Percentiles rank a stretch among this genome's conserved stretches.
These are phyloP conservation scores for Kryptolebias marmoratus DNA, from an alignment of 2,113 vertebrate genomes.

Conservation along the genomic window DNA sequence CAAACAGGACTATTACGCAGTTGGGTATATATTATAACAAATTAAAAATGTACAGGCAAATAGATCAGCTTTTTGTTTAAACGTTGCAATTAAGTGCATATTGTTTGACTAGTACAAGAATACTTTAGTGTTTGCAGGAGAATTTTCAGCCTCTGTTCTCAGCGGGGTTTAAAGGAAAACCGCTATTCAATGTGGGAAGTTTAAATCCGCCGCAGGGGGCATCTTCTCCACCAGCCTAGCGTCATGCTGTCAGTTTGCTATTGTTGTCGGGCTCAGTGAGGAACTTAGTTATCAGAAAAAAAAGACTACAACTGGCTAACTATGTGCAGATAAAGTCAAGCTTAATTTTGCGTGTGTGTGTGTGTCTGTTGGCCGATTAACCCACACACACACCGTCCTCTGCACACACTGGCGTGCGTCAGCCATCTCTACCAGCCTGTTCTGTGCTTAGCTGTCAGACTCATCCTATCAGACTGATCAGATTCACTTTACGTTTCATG, in stretches of 20 bases:
- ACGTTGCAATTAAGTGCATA: constrained; percentile 16
- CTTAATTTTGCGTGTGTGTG: constrained; percentile 61
- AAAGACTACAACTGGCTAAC: constrained; percentile 66
- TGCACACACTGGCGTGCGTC: constrained; percentile 1
- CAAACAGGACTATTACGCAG: constrained; percentile 28
- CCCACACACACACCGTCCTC: constrained; percentile 22
- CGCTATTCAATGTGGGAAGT: constrained; percentile 48
- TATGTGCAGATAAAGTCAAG: constrained; percentile 63
- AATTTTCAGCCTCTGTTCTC: constrained; percentile 49
- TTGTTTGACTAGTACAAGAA: constrained; percentile 1
- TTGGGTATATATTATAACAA: constrained; percentile 20
- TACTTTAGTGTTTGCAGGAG: constrained; percentile 30
- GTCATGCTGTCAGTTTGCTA: constrained; percentile 64
- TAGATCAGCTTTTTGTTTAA: no score
- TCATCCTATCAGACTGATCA: constrained; percentile 7
- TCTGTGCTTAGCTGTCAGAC: neutral
- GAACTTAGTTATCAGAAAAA: constrained; percentile 63
- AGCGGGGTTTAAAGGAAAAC: constrained; percentile 52
- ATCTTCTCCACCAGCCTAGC: constrained; percentile 47
- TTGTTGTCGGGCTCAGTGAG: constrained; percentile 58
- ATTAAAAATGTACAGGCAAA: neutral
- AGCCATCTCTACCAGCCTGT: neutral
- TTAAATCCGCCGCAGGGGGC: constrained; percentile 61
- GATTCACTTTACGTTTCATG: constrained; percentile 1
- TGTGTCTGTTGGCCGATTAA: constrained; percentile 64